Conservation (phyloP, 23 tunicate genomes). For the Trididemnum clinides region DNA sequence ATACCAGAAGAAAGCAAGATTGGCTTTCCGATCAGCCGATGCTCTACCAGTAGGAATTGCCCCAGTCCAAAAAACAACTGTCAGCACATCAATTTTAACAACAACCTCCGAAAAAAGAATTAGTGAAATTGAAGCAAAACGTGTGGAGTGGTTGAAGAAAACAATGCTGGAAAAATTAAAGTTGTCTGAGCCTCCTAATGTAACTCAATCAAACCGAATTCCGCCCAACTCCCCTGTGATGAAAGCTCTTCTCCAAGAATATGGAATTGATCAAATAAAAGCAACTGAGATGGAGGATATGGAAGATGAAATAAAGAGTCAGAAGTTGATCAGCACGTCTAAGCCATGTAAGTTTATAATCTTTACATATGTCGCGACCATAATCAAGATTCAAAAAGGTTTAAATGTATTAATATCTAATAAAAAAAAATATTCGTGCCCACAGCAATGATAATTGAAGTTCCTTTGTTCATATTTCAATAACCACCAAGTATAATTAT, state of each 20-base stretch:
- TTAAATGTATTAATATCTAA: no score
- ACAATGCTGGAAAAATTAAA: slow-evolving; percentile 7
- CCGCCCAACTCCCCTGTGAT: slow-evolving; percentile 26
- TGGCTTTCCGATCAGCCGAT: neutral
- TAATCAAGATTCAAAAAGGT: no score
- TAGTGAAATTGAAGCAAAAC: neutral
- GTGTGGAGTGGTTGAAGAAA: slow-evolving; percentile 14
- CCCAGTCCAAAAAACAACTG: no score
- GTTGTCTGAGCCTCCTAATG: slow-evolving; percentile 10
- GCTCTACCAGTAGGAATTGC: neutral
- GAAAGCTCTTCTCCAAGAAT: slow-evolving; percentile 14
- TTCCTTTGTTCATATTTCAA: no score
- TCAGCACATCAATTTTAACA: no score
- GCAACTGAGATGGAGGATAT: neutral
- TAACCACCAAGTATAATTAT: no score
- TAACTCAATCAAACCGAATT: neutral
- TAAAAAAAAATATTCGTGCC: no score
- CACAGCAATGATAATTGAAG: no score
- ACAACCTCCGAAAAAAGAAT: no score
- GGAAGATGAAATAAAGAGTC: slow-evolving; percentile 12
- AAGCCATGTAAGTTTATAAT: slow-evolving; percentile 3
- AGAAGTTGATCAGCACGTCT: slow-evolving; percentile 16
- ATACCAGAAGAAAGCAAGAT: neutral
- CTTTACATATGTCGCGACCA: no score
- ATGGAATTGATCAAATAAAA: slow-evolving; percentile 22